Base-by-base conservation (phyloP, 1,140 invertebrate species). In the Agrypnia vestita region DNA sequence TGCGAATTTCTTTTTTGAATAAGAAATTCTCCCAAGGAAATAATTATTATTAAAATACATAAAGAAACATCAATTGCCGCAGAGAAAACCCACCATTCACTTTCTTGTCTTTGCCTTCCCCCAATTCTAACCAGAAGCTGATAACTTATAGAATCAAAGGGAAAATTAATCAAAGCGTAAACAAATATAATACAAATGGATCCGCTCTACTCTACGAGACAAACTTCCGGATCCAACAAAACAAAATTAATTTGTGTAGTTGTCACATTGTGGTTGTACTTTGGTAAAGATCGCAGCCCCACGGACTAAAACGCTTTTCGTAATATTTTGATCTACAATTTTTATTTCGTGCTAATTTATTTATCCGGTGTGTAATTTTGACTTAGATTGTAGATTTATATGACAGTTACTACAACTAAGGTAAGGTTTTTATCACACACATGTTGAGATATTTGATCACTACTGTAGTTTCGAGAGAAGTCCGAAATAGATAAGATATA, bases 221-320 rank as follows among this genome's bases (percentile, higher is more conserved):
- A 73, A 73, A 73, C 69, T 73, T 73, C 51, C 51, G 21, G 15
- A 53, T 73, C 69, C 53, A 55, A 55, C 51, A 53, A 56, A 76
- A 62, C 59, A 64, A 76, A 76, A 76, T 76, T 76, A 76, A 76
- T 76, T 76, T 76, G 64, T 69, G 64, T 69, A 76, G 35, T 64
- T 76, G 74, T 76, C 74, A 64, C 74, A 64, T 75, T 75, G 73
- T 61, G 53, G 56, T 56, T 35, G 46, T 56, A 72, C 62, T 21
- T 51, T 9, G 44, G 64, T 47, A 15, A 46, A 8, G 21, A 0
- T 12, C 4, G 47, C 17, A 55, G 43, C 43, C 43, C 3, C 12
- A 46, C 9, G 10, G 64, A 69, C 64, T 69, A 35, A 69, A 69
- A 69, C 0, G n/a, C 44, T 44, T 13, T 51, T 9, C n/a, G 1